Conservation (phyloP, 2,888 invertebrate species). For the Stegana nigrithorax region DNA sequence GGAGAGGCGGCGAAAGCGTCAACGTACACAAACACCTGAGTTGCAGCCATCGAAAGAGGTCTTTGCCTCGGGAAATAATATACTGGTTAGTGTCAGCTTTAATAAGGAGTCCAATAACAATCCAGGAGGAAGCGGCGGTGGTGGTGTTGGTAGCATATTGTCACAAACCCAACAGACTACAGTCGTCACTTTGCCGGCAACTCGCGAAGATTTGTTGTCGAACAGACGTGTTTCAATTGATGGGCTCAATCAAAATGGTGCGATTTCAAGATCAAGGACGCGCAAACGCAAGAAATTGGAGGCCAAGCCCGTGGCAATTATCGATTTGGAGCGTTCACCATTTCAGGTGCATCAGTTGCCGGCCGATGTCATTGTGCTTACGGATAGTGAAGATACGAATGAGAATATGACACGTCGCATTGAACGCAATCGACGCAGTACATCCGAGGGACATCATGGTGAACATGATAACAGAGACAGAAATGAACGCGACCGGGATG, state of each 20-base stretch:
- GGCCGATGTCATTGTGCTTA: constrained; percentile 83
- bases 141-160: not conserved
- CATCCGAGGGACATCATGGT: constrained; percentile 35
- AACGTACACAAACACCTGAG: constrained; percentile 66
- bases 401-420: constrained; percentile 41
- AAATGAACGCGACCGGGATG: constrained; percentile 39
- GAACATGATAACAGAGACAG: constrained; percentile 28
- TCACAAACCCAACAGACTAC: constrained; percentile 64
- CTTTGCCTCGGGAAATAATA: constrained; percentile 92
- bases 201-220: constrained; percentile 62
- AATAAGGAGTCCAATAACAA: constrained; percentile 72
- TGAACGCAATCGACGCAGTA: constrained; percentile 42
- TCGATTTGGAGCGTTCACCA: constrained; percentile 86
- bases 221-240: constrained; percentile 55
- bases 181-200: constrained; percentile 65
- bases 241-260: constrained; percentile 37
- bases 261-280: constrained; percentile 37
- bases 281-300: constrained; percentile 71
- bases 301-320: constrained; percentile 81
- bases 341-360: constrained; percentile 87
- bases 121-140: not conserved
- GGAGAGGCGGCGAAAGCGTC: constrained; percentile 63
- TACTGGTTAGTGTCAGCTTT: constrained; percentile 92
- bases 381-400: constrained; percentile 79
- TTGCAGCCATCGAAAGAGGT: constrained; percentile 85